Base-by-base conservation (phyloP, 2,888 invertebrate species). In the Cerastoderma edule region DNA sequence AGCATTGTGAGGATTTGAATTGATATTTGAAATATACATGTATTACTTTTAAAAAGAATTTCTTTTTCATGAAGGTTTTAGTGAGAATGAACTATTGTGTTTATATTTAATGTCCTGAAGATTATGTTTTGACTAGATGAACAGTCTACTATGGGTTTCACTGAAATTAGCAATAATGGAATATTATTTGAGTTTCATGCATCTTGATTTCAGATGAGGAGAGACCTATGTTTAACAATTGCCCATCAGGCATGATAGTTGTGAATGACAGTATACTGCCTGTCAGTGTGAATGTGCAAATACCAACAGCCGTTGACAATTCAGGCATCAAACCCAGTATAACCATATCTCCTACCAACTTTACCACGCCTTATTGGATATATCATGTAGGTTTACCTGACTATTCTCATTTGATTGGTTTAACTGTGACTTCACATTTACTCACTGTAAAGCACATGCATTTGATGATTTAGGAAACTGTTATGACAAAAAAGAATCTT, bases 251-350 rank as follows among this genome's bases (percentile, higher is more conserved):
- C 27, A 44, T 78, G 0, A 66, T 70, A 13, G 64, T 78, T 1
- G 48, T 78, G 0, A 68, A 81, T 6, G 84, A 82, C 50, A 54
- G 56, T 0, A 63, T 66, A 28, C 78, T 85, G 2, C 87, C 85
- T 22, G 56, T 78, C 0, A 77, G 79, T 8, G 76, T 81, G 13
- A 71, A 75, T 57, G 68, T 89, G n/a, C 48, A 67, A 4, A 68
- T 86, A 16, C 89, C 89, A 5, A 39, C 32, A n/a, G 85, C 76
- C n/a, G 73, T 56, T 13, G 90, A 90, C 79, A 89, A 89, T 73
- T 87, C 89, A 10, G 86, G 86, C 10, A 22, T 68, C 5, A 63
- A 65, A 28, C 74, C 78, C 53, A 44, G 19, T n/a, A 57, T 82
- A 8, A 72, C 53, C 16, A 22, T 66, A 33, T n/a, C 32, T 22